Base-by-base conservation (phyloP, 1,140 invertebrate species). In the Trachymyrmex cornetzi region DNA sequence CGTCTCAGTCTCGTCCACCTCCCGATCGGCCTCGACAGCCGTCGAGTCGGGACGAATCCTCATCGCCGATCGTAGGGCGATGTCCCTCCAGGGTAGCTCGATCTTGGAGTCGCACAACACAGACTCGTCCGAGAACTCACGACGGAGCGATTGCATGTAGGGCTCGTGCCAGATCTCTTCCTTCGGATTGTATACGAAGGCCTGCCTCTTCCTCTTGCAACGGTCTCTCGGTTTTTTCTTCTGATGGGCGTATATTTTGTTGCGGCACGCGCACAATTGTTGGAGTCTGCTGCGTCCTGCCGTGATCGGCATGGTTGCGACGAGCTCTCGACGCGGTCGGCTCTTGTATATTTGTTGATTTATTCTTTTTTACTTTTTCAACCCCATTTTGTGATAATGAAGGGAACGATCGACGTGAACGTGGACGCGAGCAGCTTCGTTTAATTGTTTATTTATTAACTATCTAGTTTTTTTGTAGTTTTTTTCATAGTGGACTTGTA, bases 51-150 rank as follows among this genome's bases (percentile, higher is more conserved):
- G 50, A 48, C 91, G 86, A 84, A 94, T 92, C 66, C 77, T 86
- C 69, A 92, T 88, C 6, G 85, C 79, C 7, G 59, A 4, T 7
- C 88, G 91, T 53, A 94, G 87, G 0, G 87, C 89, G 27, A 94
- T 93, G 50, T 95, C 92, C 24, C 88, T 88, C 94, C 93, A 94
- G 0, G 94, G 93, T 64, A 95, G 67, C 85, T 95, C 94, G 4
- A 94, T 85, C 14, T 92, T 92, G 6, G 91, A 93, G 72, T 90
- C 89, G 50, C 93, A 94, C 14, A 75, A 3, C 19, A 93, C 57
- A 12, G 93, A 92, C 5, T 66, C 57, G 34, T 91, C 72, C 3
- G 91, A 94, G 71, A 91, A 94, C 50, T 91, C 79, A 57, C 88
- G 89, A 38, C 85, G 66, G 3, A 93, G 55, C 12, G 64, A 38